These are phyloP conservation scores for Diarsia dahlii DNA, from an alignment of 2,888 invertebrate species.

Conservation along the genomic window DNA sequence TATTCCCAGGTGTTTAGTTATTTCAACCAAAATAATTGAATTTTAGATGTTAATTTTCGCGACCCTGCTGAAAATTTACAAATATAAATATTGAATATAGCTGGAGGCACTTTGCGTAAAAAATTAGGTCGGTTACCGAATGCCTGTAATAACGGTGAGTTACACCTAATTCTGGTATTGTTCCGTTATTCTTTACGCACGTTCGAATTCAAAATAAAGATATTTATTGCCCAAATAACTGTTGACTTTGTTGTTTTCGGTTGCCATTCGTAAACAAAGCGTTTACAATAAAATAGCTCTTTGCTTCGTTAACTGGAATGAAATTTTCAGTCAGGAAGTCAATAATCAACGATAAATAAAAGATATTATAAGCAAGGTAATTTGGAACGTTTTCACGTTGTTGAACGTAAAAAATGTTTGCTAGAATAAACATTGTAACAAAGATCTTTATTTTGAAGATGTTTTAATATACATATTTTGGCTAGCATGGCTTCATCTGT, in stretches of 20 bases:
- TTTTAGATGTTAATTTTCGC: slow-evolving; percentile 33
- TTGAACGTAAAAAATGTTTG: slow-evolving; percentile 25
- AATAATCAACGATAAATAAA: slow-evolving; percentile 60
- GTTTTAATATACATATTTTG: slow-evolving; percentile 15
- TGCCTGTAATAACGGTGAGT: slow-evolving; percentile 58
- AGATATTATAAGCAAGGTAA: slow-evolving; percentile 38
- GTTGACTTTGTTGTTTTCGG: slow-evolving; percentile 57
- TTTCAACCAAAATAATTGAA: slow-evolving; percentile 47
- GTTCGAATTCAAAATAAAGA: slow-evolving; percentile 59
- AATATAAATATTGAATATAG: slow-evolving; percentile 56
- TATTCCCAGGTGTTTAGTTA: slow-evolving; percentile 24
- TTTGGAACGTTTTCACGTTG: slow-evolving; percentile 33
- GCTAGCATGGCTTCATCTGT: slow-evolving; percentile 10
- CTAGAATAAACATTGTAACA: slow-evolving; percentile 19
- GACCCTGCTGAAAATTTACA: slow-evolving; percentile 37
- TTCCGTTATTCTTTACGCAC: slow-evolving; percentile 61
- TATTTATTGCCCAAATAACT: slow-evolving; percentile 65
- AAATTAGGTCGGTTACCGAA: slow-evolving; percentile 46
- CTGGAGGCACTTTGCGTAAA: slow-evolving; percentile 49
- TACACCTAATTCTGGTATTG: slow-evolving; percentile 64
- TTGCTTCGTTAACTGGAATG: slow-evolving; percentile 56
- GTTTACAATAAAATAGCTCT: slow-evolving; percentile 58
- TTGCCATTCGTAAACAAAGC: slow-evolving; percentile 57
- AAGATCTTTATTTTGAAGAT: slow-evolving; percentile 17
- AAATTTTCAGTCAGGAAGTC: slow-evolving; percentile 59